phyloP scores from a whole-genome alignment of 2,113 vertebrate species.

The Herpailurus yagouaroundi region DNA sequence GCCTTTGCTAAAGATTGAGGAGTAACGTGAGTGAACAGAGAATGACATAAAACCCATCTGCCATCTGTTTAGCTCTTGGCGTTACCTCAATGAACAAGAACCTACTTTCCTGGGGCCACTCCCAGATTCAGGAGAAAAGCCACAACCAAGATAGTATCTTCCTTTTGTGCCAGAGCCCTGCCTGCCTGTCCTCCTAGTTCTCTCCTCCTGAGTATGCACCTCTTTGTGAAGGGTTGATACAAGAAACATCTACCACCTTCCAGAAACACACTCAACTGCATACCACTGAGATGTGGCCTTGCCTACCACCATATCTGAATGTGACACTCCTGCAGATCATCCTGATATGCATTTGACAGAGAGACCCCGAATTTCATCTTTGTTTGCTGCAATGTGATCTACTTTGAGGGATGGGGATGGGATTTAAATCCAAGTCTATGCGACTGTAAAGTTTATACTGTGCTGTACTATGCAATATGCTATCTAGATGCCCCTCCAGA shows the following conservation, averaged over 20 bases:
- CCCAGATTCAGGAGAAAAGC: neutral
- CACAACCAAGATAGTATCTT: neutral
- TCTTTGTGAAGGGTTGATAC: neutral
- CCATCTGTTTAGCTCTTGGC: neutral
- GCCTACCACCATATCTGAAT: fast-evolving
- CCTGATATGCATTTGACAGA: neutral
- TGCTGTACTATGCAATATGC: neutral
- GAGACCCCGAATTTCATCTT: neutral
- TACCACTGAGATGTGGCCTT: neutral
- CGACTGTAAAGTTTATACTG: neutral
- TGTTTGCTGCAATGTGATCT: neutral
- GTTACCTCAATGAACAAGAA: neutral
- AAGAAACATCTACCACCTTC: neutral
- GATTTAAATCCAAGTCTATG: neutral
- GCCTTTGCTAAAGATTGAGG: slow-evolving; percentile 30
- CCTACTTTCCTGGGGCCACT: neutral
- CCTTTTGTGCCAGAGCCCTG: neutral
- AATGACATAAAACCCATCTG: neutral
- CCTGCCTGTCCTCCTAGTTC: neutral
- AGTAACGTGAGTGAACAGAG: neutral
- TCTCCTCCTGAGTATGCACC: neutral
- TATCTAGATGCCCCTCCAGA: too few species aligned
- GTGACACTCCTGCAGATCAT: neutral
- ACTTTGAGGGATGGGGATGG: neutral
- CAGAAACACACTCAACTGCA: neutral